These are phyloP conservation scores for Ricordea florida DNA, from an alignment of 92 coral and sea anemone species.

Conservation along the genomic window DNA sequence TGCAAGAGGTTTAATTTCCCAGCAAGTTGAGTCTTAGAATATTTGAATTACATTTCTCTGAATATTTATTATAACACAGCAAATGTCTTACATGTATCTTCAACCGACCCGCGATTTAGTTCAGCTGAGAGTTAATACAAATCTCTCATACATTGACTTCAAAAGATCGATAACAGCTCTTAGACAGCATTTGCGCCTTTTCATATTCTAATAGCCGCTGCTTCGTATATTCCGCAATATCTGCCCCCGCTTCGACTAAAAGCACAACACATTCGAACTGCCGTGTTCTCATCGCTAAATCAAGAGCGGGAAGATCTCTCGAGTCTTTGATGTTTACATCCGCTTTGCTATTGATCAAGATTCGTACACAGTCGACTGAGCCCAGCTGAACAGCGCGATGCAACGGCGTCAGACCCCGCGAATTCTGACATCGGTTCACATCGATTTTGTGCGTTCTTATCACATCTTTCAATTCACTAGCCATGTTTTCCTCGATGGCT, in stretches of 20 bases:
- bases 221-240: constrained; percentile 58
- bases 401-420: constrained; percentile 52
- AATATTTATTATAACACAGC: no score
- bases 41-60: no score
- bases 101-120: not conserved
- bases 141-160: constrained; percentile 11
- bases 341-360: constrained; percentile 51
- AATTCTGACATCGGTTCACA: constrained; percentile 35
- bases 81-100: not conserved
- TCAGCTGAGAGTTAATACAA: not conserved
- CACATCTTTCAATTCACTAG: constrained; percentile 37
- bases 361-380: constrained; percentile 48
- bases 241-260: constrained; percentile 73
- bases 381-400: constrained; percentile 76
- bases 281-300: constrained; percentile 46
- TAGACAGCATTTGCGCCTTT: constrained; percentile 33
- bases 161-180: constrained; percentile 56
- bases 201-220: constrained; percentile 59
- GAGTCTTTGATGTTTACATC: constrained; percentile 60
- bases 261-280: constrained; percentile 74
- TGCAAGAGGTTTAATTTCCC: no score
- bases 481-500: constrained; percentile 61
- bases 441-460: constrained; percentile 43
- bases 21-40: no score
- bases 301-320: constrained; percentile 28